Conservation (phyloP, 2,113 vertebrate genomes). For the Pseudolaguvia tuberculata region DNA sequence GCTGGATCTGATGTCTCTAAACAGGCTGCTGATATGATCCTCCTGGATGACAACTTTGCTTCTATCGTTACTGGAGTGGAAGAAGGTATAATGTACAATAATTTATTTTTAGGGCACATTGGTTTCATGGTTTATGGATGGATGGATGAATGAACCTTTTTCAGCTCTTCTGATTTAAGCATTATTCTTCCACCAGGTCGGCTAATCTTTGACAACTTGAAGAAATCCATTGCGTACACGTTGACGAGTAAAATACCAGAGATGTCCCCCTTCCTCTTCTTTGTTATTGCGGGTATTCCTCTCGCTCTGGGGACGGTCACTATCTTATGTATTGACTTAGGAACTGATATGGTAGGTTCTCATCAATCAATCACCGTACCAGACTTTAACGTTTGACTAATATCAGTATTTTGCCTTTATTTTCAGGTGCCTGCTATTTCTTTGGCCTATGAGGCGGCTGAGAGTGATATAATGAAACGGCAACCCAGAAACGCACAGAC, state of each 20-base stretch:
- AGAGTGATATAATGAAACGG: no score
- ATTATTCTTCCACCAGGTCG: constrained; percentile 64
- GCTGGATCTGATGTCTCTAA: constrained; percentile 86
- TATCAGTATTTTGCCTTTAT: background rate
- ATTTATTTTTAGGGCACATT: no score
- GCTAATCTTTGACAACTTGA: constrained; percentile 90
- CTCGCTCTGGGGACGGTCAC: constrained; percentile 85
- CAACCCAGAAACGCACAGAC: no score
- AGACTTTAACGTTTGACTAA: background rate
- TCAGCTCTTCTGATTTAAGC: background rate
- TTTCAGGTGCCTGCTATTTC: constrained; percentile 89
- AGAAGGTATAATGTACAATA: constrained; percentile 71
- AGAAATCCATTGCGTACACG: constrained; percentile 92
- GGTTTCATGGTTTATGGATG: no score
- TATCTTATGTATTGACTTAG: constrained; percentile 92
- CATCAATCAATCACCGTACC: background rate
- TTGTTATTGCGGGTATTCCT: constrained; percentile 86
- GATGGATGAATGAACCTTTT: no score
- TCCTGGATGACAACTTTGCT: constrained; percentile 30
- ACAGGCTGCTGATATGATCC: constrained; percentile 45
- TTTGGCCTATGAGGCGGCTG: constrained; percentile 41
- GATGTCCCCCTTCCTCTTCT: constrained; percentile 88
- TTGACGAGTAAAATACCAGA: constrained; percentile 92
- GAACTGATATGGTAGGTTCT: constrained; percentile 86
- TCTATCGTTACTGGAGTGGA: constrained; percentile 78